These are phyloP conservation scores for Chascanopsetta lugubris DNA, from an alignment of 2,113 vertebrate genomes.

Conservation along the genomic window DNA sequence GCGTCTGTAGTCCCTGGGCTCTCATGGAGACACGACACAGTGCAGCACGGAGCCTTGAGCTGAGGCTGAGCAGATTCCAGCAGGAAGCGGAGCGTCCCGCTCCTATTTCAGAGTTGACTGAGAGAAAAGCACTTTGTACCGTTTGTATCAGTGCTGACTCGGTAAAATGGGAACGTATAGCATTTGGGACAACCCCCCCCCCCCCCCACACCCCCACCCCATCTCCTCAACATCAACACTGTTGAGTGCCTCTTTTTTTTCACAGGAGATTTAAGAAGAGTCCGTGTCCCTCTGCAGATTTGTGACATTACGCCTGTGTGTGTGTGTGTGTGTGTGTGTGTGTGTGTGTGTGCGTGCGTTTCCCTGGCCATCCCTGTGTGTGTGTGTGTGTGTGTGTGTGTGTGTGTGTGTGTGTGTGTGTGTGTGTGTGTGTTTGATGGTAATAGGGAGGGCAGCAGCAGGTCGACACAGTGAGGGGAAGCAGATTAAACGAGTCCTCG, in stretches of 20 bases:
- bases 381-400: slow-evolving; percentile 14
- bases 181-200: not conserved
- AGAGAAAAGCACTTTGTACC: not conserved
- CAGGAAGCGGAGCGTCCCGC: not conserved
- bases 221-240: slow-evolving; percentile 13
- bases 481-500: slow-evolving; percentile 33
- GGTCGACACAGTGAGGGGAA: slow-evolving; percentile 27
- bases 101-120: no score
- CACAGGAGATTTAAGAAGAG: slow-evolving; percentile 6
- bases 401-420: slow-evolving; percentile 9
- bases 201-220: slow-evolving; percentile 2
- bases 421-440: slow-evolving; percentile 17
- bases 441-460: slow-evolving; percentile 34
- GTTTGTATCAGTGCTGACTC: not conserved
- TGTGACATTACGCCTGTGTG: slow-evolving; percentile 17
- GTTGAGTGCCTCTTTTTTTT: slow-evolving; percentile 4
- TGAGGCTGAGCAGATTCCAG: not conserved
- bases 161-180: not conserved
- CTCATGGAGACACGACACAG: not conserved
- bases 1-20: not conserved
- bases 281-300: slow-evolving; percentile 25
- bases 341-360: slow-evolving; percentile 20
- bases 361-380: not conserved
- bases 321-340: not conserved
- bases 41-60: not conserved